Evolutionary conservation across 2,888 invertebrate genomes (phyloP).

Genomic region (Bembecia ichneumoniformis): DNA sequence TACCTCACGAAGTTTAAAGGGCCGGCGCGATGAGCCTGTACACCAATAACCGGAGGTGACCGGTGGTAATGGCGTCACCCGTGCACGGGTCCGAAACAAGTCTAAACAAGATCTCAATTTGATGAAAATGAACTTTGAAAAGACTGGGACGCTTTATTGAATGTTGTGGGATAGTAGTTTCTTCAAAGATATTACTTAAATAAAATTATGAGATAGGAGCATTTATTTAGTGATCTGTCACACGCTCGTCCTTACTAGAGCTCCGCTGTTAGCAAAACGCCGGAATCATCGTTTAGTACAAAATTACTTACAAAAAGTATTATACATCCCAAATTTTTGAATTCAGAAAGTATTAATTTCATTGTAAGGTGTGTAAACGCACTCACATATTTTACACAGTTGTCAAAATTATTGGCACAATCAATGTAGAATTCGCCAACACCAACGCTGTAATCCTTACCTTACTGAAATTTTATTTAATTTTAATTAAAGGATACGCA

Average conservation of each 20-base stretch:
- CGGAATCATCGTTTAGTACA: constrained; percentile 60
- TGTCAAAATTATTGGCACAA: constrained; percentile 33
- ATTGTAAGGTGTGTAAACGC: constrained; percentile 27
- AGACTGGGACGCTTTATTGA: constrained; percentile 73
- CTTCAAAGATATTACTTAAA: constrained; percentile 67
- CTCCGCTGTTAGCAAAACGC: constrained; percentile 37
- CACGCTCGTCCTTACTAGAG: constrained; percentile 33
- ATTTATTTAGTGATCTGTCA: constrained; percentile 50
- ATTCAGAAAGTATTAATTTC: constrained; percentile 66
- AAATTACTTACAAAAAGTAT: constrained; percentile 64
- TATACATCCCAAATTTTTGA: constrained; percentile 57
- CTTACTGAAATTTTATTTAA: no score
- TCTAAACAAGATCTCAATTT: constrained; percentile 73
- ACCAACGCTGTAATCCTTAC: no score
- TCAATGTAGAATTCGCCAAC: constrained; percentile 29
- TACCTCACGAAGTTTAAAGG: constrained; percentile 69
- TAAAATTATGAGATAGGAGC: constrained; percentile 62
- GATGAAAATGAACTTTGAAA: constrained; percentile 71
- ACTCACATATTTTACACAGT: constrained; percentile 1
- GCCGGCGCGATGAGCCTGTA: constrained; percentile 24
- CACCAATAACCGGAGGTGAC: constrained; percentile 13
- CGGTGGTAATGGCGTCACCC: constrained; percentile 16
- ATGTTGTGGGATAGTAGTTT: constrained; percentile 72
- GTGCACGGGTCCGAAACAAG: constrained; percentile 54
- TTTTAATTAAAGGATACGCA: no score